These are phyloP conservation scores for Neodon shergylaensis DNA, from an alignment of 2,113 vertebrate species.

Conservation along the genomic window DNA sequence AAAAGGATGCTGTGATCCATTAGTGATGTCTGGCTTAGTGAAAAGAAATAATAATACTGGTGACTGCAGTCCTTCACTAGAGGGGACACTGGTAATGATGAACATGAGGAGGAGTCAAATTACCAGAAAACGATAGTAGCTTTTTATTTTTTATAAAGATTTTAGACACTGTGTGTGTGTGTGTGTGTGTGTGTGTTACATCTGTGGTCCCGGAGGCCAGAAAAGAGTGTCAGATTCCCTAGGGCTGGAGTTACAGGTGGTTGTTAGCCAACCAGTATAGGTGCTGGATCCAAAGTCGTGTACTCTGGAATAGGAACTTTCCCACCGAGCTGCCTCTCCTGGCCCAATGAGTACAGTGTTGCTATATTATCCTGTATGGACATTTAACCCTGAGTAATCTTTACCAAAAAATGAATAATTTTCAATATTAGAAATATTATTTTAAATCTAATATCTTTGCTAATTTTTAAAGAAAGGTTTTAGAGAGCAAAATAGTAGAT, in stretches of 20 bases:
- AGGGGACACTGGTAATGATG: not conserved
- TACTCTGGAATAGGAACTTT: not conserved
- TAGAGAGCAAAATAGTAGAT: not conserved
- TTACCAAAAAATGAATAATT: not conserved
- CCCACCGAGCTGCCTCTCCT: not conserved
- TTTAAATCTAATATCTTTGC: constrained; percentile 15
- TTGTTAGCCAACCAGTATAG: not conserved
- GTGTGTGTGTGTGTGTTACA: not conserved
- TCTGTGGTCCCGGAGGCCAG: not conserved
- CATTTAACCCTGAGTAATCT: not conserved
- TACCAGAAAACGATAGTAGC: not conserved
- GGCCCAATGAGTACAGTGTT: not conserved
- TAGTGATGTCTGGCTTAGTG: not conserved
- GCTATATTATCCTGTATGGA: not conserved
- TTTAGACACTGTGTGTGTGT: not conserved
- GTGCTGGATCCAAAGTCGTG: not conserved
- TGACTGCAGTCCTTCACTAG: not conserved
- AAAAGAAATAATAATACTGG: not conserved
- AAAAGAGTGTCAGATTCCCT: not conserved
- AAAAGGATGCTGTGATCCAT: not conserved
- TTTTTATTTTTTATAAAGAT: not conserved
- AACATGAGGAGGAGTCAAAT: not conserved
- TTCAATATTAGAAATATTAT: not conserved
- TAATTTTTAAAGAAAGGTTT: constrained; percentile 14
- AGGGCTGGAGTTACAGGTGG: not conserved